Evolutionary conservation across 2,113 vertebrate genomes (phyloP).

Genomic region (Aphyosemion australe): DNA sequence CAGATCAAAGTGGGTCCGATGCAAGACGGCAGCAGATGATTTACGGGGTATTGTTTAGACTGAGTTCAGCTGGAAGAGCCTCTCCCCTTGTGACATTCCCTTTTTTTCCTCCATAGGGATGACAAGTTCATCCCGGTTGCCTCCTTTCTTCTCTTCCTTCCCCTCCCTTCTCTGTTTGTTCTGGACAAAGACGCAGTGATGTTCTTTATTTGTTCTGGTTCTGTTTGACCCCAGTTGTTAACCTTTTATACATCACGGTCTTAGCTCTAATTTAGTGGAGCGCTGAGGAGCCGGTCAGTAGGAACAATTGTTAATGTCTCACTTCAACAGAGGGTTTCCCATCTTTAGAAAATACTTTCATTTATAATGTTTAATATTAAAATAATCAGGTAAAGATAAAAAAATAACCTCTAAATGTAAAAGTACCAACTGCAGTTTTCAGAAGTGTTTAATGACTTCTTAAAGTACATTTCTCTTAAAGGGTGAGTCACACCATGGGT

Average conservation of each 20-base stretch:
- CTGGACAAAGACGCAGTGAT: constrained; percentile 3
- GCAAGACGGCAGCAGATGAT: constrained; percentile 26
- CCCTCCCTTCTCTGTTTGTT: constrained; percentile 17
- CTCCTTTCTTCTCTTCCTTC: constrained; percentile 25
- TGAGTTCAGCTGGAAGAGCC: constrained; percentile 7
- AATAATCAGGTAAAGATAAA: too few species aligned
- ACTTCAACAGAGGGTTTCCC: too few species aligned
- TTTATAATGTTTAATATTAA: too few species aligned
- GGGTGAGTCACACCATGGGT: too few species aligned
- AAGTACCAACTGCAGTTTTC: too few species aligned
- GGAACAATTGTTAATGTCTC: too few species aligned
- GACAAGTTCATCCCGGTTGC: constrained; percentile 17
- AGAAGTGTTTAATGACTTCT: too few species aligned
- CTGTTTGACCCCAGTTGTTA: constrained; percentile 9
- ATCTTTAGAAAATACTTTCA: too few species aligned
- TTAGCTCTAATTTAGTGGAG: neutral
- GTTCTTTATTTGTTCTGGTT: constrained; percentile 5
- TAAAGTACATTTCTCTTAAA: too few species aligned
- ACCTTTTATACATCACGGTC: neutral
- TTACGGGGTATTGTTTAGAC: constrained; percentile 43
- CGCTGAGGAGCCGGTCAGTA: too few species aligned
- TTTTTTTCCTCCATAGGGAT: constrained; percentile 21
- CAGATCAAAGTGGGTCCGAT: constrained; percentile 14
- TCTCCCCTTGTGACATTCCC: constrained; percentile 34
- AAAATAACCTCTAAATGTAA: too few species aligned